These are phyloP conservation scores for Lasioglossum pauxillum DNA, from an alignment of 2,888 invertebrate genomes.

Conservation along the genomic window DNA sequence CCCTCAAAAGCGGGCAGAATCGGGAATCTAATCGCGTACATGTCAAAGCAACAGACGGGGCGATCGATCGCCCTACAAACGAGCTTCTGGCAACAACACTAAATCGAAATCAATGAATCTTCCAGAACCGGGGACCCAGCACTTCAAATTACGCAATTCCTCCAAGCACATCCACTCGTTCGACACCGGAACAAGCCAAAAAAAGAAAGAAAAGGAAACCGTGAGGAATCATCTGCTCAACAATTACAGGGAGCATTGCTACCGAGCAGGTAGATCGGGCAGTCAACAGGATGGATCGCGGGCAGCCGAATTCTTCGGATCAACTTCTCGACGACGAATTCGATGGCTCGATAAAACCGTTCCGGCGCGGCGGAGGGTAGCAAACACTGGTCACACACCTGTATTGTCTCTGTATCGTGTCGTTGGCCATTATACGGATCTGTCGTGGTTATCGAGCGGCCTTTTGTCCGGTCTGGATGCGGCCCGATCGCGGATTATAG, in stretches of 20 bases:
- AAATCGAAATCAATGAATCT: constrained; percentile 42
- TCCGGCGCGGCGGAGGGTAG: background rate
- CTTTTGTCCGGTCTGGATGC: constrained; percentile 20
- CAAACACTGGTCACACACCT: constrained; percentile 72
- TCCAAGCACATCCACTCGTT: background rate
- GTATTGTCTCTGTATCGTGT: constrained; percentile 73
- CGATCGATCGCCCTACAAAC: constrained; percentile 49
- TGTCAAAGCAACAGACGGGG: background rate
- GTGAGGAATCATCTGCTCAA: background rate
- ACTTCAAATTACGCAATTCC: background rate
- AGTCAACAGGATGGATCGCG: constrained; percentile 6
- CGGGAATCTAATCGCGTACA: background rate
- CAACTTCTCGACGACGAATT: background rate
- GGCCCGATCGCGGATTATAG: constrained; percentile 15
- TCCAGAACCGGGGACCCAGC: background rate
- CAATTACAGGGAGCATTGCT: background rate
- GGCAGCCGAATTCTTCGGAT: constrained; percentile 12
- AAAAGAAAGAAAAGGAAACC: background rate
- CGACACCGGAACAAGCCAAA: background rate
- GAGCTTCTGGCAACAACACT: constrained; percentile 46
- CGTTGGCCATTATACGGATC: constrained; percentile 79
- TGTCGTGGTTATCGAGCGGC: constrained; percentile 51
- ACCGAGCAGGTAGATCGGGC: background rate
- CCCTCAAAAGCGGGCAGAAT: background rate
- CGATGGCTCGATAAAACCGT: background rate